Percentiles rank a stretch among this genome's conserved stretches.
Conservation (phyloP, 2,888 invertebrate species). For the Lithophane ornitopus region DNA sequence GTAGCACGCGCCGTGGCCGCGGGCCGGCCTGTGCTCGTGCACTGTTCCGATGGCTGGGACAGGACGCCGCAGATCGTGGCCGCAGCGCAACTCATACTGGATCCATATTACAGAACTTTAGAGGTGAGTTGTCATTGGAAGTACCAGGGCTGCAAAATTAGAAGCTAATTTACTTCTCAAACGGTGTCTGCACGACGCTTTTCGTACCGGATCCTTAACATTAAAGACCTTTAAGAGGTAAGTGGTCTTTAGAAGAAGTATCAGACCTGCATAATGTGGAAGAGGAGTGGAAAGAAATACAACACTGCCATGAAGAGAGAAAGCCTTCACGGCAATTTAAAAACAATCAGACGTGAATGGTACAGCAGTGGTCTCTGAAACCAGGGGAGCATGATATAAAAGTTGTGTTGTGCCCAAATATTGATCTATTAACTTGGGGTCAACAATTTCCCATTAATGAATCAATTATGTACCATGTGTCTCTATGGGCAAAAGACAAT, state of each 20-base stretch:
- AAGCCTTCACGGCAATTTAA: not conserved
- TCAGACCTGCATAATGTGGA: not conserved
- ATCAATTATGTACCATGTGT: not conserved
- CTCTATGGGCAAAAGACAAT: not conserved
- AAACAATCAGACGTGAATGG: not conserved
- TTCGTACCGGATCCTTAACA: too few species aligned
- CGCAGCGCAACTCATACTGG: conserved; percentile 97
- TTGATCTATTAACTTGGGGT: not conserved
- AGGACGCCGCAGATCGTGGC: conserved; percentile 99
- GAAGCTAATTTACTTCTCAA: not conserved
- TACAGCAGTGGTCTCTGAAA: not conserved
- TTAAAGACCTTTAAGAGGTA: not conserved
- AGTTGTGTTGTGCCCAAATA: not conserved
- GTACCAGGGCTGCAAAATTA: conserved; percentile 5
- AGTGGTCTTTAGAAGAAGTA: conserved; percentile 1
- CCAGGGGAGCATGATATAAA: not conserved
- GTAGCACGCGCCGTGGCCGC: conserved; percentile 96
- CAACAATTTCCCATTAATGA: not conserved
- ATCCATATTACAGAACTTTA: conserved; percentile 98
- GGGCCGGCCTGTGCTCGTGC: conserved; percentile 97
- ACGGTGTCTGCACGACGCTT: not conserved
- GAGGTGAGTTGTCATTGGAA: conserved; percentile 90
- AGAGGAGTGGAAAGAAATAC: not conserved
- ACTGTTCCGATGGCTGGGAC: conserved; percentile 99
- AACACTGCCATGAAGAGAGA: not conserved